phyloP scores from a whole-genome alignment of 2,113 vertebrate genomes.

The Scomber japonicus region DNA sequence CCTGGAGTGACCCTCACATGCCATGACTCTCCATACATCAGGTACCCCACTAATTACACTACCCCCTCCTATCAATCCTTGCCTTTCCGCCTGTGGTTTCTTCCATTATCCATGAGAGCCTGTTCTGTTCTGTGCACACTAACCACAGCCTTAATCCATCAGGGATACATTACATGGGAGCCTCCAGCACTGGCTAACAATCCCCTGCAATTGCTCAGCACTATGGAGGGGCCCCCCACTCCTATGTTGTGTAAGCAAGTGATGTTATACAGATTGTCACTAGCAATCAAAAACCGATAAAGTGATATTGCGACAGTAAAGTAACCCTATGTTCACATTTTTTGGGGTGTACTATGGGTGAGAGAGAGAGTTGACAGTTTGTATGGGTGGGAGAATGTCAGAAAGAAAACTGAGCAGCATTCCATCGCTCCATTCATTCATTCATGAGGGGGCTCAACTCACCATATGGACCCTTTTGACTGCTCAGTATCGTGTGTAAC shows the following conservation, averaged over 20 bases:
- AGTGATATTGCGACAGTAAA: slow-evolving; percentile 40
- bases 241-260: slow-evolving; percentile 60
- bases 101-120: slow-evolving; percentile 72
- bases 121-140: slow-evolving; percentile 72
- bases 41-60: slow-evolving; percentile 76
- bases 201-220: slow-evolving; percentile 57
- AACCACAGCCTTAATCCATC: slow-evolving; percentile 73
- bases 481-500: slow-evolving; percentile 24
- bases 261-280: slow-evolving; percentile 64
- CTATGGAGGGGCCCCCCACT: slow-evolving; percentile 42
- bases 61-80: slow-evolving; percentile 35
- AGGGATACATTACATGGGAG: slow-evolving; percentile 73
- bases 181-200: slow-evolving; percentile 51
- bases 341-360: background rate
- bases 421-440: slow-evolving; percentile 72
- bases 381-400: slow-evolving; percentile 32
- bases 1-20: slow-evolving; percentile 70
- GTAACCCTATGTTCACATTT: slow-evolving; percentile 20
- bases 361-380: slow-evolving; percentile 1
- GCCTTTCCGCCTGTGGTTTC: slow-evolving; percentile 71
- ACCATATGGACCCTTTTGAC: slow-evolving; percentile 62
- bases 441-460: slow-evolving; percentile 51
- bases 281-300: slow-evolving; percentile 49
- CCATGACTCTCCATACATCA: slow-evolving; percentile 71
- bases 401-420: slow-evolving; percentile 67